Percentiles rank a stretch among this genome's conserved stretches.
Evolutionary conservation across 2,888 invertebrate species (phyloP).

Genomic region (Caenorhabditis becei): DNA sequence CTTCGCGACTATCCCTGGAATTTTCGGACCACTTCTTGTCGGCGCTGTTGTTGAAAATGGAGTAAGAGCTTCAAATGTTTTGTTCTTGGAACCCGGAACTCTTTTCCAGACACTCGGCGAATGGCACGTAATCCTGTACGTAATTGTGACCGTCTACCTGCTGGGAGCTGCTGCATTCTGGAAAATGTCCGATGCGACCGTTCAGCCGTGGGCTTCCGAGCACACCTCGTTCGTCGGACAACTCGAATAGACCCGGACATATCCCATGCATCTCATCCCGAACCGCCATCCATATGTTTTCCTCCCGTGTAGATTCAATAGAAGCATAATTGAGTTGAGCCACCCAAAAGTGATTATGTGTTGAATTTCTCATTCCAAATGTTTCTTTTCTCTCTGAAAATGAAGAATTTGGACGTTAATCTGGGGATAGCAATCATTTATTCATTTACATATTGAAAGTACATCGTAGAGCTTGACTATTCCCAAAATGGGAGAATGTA

Average conservation of each 20-base stretch:
- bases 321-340: conserved; percentile 40
- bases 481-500: conserved; percentile 50
- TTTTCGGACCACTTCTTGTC: conserved; percentile 90
- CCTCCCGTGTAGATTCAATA: background rate
- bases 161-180: conserved; percentile 91
- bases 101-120: conserved; percentile 86
- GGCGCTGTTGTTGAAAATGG: conserved; percentile 88
- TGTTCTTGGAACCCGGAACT: background rate
- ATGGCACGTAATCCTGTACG: conserved; percentile 92
- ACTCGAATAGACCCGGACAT: conserved; percentile 60
- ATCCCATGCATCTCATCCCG: conserved; percentile 22
- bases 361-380: conserved; percentile 18
- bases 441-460: conserved; percentile 55
- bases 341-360: conserved; percentile 24
- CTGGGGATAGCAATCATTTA: conserved; percentile 11
- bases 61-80: conserved; percentile 83
- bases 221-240: conserved; percentile 71
- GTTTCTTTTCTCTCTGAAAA: conserved; percentile 19
- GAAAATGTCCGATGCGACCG: conserved; percentile 88
- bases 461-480: conserved; percentile 45
- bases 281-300: background rate
- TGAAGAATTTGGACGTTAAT: conserved; percentile 27
- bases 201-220: conserved; percentile 87
- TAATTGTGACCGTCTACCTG: conserved; percentile 89
- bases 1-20: conserved; percentile 92